Conservation (phyloP, 2,797 vertebrate genomes). For the Gobio occitaniae region DNA sequence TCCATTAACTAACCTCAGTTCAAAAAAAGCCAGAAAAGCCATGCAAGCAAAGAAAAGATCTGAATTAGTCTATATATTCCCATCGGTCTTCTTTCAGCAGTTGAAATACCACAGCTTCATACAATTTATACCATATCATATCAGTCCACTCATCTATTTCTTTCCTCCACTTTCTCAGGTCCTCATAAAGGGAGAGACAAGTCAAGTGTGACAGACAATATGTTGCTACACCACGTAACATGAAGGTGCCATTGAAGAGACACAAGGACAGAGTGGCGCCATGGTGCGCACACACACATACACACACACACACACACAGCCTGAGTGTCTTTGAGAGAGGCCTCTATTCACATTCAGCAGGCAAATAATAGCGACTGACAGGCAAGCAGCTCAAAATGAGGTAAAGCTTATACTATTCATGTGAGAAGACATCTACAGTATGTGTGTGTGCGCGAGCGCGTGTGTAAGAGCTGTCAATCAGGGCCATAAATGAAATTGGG, state of each 20-base stretch:
- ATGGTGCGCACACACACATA: conserved; percentile 56
- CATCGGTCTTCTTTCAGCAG: neutral
- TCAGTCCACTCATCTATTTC: conserved; percentile 14
- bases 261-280: conserved; percentile 75
- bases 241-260: conserved; percentile 59
- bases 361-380: conserved; percentile 76
- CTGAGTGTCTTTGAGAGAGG: conserved; percentile 53
- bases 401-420: conserved; percentile 79
- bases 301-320: conserved; percentile 55
- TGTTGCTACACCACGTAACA: conserved; percentile 57
- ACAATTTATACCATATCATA: conserved; percentile 12
- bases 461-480: conserved; percentile 69
- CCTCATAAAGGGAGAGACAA: conserved; percentile 37
- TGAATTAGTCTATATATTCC: conserved; percentile 17
- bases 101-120: neutral
- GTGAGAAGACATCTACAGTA: conserved; percentile 72
- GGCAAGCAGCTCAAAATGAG: conserved; percentile 77
- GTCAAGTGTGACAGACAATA: conserved; percentile 56
- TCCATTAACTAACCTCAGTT: neutral
- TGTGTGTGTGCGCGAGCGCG: conserved; percentile 46
- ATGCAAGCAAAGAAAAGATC: conserved; percentile 18
- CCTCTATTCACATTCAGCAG: conserved; percentile 72
- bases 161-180: conserved; percentile 1
- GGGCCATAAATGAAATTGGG: conserved; percentile 64
- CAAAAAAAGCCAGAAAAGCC: neutral